Percentiles rank a stretch among this genome's conserved stretches.
These are phyloP conservation scores for Toxotes lorentzi DNA, from an alignment of 2,797 vertebrate species.

Conservation along the genomic window DNA sequence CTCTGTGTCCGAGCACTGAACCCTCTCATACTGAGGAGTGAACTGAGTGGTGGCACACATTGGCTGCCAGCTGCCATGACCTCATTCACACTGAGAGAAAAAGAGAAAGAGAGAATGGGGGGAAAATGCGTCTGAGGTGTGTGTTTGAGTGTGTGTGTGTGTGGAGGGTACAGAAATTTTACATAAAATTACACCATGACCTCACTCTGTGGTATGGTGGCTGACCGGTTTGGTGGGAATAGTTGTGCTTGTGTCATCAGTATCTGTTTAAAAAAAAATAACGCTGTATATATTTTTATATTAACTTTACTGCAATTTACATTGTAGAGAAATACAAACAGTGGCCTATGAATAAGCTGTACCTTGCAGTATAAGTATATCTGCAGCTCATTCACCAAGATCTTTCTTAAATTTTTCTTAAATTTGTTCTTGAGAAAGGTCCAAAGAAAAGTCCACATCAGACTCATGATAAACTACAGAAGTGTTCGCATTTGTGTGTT, in stretches of 20 bases:
- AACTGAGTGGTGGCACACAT: constrained; percentile 62
- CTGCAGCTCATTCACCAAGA: background rate
- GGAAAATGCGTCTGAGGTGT: constrained; percentile 43
- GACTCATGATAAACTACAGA: no score
- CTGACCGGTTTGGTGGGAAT: constrained; percentile 9
- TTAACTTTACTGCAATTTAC: background rate
- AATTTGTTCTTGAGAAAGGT: no score
- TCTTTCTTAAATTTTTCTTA: no score
- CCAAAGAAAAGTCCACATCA: no score
- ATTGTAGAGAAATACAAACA: background rate
- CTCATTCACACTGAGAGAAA: constrained; percentile 68
- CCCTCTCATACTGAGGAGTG: constrained; percentile 62
- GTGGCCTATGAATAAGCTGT: background rate
- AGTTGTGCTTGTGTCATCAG: constrained; percentile 38
- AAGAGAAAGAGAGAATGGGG: constrained; percentile 26
- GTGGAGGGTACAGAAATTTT: background rate
- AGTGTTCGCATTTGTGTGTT: no score
- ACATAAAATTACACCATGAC: constrained; percentile 53
- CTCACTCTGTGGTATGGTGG: constrained; percentile 39
- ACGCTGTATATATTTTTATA: background rate
- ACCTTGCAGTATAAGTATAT: background rate
- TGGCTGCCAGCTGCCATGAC: constrained; percentile 76
- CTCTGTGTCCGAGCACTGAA: constrained; percentile 58
- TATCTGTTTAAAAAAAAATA: constrained; percentile 28
- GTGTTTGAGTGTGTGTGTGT: constrained; percentile 28